Evolutionary conservation across 1,140 invertebrate species (phyloP).

Genomic region (Pseudobourletiella spinata): DNA sequence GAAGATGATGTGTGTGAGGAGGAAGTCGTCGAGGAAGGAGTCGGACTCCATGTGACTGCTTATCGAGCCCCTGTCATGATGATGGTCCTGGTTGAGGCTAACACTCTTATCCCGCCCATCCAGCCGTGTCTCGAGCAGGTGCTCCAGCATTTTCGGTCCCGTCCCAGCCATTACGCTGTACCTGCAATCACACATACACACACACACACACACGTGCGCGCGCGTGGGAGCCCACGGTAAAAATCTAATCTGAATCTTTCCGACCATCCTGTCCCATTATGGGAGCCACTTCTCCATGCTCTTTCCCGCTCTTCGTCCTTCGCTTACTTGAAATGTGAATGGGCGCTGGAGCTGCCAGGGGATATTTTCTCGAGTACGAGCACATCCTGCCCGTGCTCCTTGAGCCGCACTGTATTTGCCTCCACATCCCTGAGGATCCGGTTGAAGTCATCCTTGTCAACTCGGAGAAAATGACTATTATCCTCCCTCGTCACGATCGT

Average conservation of each 20-base stretch:
- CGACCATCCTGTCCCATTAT: too few species aligned
- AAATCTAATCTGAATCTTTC: too few species aligned
- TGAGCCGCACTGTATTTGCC: constrained; percentile 75
- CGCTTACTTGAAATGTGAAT: constrained; percentile 52
- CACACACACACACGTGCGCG: neutral
- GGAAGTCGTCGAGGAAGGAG: constrained; percentile 76
- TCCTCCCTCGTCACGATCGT: constrained; percentile 74
- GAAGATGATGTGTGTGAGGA: constrained; percentile 79
- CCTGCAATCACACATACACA: constrained; percentile 43
- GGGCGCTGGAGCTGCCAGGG: constrained; percentile 42
- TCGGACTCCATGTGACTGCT: constrained; percentile 42
- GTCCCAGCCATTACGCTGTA: constrained; percentile 84
- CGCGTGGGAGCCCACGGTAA: too few species aligned
- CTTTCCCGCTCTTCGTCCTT: too few species aligned
- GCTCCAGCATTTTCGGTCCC: constrained; percentile 78
- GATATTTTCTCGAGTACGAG: constrained; percentile 69
- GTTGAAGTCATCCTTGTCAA: constrained; percentile 84
- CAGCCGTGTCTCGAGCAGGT: constrained; percentile 70
- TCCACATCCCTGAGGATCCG: constrained; percentile 74
- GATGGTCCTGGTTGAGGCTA: neutral
- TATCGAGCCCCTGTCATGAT: constrained; percentile 39
- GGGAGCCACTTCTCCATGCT: too few species aligned
- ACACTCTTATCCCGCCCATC: constrained; percentile 44
- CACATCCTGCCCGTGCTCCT: constrained; percentile 79
- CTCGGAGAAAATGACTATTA: constrained; percentile 73